A percentile compares a stretch with the other conserved stretches of the same genome.
Evolutionary conservation across 2,888 invertebrate species (phyloP).

Genomic region (Xestia rhomboidea): DNA sequence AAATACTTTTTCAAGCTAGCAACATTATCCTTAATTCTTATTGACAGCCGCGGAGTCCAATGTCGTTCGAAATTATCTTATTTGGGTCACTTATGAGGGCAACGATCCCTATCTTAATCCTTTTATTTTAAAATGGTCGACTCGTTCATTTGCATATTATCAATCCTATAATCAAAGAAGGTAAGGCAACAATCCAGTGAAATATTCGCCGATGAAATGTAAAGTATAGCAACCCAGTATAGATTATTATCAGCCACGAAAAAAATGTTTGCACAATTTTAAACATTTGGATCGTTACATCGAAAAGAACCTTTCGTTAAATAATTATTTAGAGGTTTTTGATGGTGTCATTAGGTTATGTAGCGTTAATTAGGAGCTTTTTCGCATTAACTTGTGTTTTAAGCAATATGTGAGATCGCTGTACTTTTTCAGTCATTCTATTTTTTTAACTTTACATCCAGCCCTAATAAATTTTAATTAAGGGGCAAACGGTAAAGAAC

Average conservation of each 20-base stretch:
- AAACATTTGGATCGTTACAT: conserved; percentile 60
- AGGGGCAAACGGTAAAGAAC: conserved; percentile 17
- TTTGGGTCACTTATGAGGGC: conserved; percentile 88
- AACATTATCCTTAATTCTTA: conserved; percentile 87
- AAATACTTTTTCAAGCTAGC: conserved; percentile 77
- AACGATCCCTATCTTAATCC: conserved; percentile 83
- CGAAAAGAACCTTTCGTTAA: conserved; percentile 41
- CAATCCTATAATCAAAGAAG: conserved; percentile 85
- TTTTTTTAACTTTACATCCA: conserved; percentile 14
- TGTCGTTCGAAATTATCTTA: conserved; percentile 85
- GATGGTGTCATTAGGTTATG: conserved; percentile 47
- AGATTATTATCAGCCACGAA: conserved; percentile 71
- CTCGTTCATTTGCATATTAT: conserved; percentile 88
- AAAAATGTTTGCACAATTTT: conserved; percentile 68
- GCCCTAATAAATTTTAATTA: conserved; percentile 38
- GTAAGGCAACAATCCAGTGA: conserved; percentile 85
- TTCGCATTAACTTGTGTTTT: conserved; percentile 23
- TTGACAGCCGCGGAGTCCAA: conserved; percentile 82
- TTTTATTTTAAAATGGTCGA: conserved; percentile 86
- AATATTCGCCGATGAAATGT: conserved; percentile 86
- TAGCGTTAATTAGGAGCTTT: conserved; percentile 48
- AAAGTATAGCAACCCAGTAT: conserved; percentile 78
- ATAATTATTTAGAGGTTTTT: conserved; percentile 45
- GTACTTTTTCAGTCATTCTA: conserved; percentile 13
- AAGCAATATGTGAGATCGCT: conserved; percentile 9